These are phyloP conservation scores for Ditylenchus weischeri DNA, from an alignment of 2,888 invertebrate species.

Conservation along the genomic window DNA sequence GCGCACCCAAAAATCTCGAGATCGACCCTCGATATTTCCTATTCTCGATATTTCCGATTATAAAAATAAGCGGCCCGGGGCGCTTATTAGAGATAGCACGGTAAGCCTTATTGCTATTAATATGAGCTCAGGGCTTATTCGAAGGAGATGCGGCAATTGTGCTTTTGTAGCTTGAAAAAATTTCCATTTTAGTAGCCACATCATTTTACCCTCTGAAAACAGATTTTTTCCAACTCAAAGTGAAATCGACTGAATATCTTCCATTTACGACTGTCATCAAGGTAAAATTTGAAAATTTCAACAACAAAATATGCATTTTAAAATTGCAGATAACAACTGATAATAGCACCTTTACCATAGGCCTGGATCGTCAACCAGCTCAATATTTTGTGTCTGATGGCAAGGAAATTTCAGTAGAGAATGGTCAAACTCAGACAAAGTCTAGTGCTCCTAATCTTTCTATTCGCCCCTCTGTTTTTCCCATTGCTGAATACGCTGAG, in stretches of 20 bases:
- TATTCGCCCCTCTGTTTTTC: not conserved
- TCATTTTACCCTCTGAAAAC: not conserved
- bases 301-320: not conserved
- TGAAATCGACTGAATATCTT: conserved; percentile 1
- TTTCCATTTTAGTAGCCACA: not conserved
- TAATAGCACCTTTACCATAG: not conserved
- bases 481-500: not conserved
- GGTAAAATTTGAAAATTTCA: not conserved
- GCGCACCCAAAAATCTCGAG: no score
- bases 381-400: conserved; percentile 5
- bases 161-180: no score
- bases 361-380: not conserved
- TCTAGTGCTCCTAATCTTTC: not conserved
- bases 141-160: no score
- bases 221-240: conserved; percentile 10
- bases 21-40: no score
- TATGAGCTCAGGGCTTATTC: no score
- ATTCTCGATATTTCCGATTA: no score
- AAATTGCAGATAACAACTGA: not conserved
- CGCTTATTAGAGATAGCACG: no score
- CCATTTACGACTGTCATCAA: not conserved
- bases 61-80: no score
- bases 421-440: not conserved
- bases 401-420: not conserved
- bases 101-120: no score